Conservation (phyloP, 2,888 invertebrate species). For the Labia minor region DNA sequence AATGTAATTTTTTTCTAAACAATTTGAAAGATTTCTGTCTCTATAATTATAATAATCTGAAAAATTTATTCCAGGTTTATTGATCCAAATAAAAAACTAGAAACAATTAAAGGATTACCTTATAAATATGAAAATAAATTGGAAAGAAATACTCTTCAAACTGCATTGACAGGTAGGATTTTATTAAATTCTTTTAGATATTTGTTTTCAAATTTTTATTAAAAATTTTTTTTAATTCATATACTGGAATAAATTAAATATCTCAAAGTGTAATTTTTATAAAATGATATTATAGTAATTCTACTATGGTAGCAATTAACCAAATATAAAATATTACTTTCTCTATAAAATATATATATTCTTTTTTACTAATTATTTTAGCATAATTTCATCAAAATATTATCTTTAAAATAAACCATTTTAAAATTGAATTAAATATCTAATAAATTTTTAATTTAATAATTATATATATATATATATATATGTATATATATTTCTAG, state of each 20-base stretch:
- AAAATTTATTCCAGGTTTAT: slow-evolving; percentile 57
- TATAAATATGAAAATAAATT: slow-evolving; percentile 72
- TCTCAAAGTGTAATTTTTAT: too few relatives aligned
- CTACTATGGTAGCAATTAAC: too few relatives aligned
- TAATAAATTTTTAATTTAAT: too few relatives aligned
- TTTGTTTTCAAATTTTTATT: not conserved
- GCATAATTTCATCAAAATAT: not conserved
- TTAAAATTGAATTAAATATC: too few relatives aligned
- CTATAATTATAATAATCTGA: too few relatives aligned
- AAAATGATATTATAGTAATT: too few relatives aligned
- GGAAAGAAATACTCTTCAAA: slow-evolving; percentile 77
- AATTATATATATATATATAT: too few relatives aligned
- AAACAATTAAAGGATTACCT: slow-evolving; percentile 45
- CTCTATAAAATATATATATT: not conserved
- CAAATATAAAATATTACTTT: too few relatives aligned
- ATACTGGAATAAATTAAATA: too few relatives aligned
- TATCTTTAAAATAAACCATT: not conserved
- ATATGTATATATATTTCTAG: slow-evolving; percentile 18
- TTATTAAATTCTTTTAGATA: not conserved
- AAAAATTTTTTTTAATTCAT: not conserved
- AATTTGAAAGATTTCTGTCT: too few relatives aligned
- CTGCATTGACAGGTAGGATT: slow-evolving; percentile 59
- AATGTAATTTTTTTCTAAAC: too few relatives aligned
- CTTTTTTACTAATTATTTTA: not conserved
- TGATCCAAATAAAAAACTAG: slow-evolving; percentile 36